Evolutionary conservation across 2,888 invertebrate genomes (phyloP).

Genomic region (Leptopterna dolabrata): DNA sequence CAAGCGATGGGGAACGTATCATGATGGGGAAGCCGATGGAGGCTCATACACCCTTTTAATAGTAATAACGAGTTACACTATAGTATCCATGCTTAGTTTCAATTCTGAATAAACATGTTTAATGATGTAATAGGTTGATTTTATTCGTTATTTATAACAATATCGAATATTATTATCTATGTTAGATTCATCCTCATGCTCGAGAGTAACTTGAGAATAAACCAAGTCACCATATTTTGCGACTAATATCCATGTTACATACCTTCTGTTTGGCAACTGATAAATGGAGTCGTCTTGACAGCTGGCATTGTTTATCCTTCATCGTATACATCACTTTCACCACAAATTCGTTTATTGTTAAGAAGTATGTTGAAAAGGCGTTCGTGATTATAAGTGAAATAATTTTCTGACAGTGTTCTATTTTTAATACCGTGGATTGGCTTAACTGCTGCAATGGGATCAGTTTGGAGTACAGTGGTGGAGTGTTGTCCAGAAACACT

Average conservation of each 20-base stretch:
- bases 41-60: no score
- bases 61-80: no score
- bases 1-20: no score
- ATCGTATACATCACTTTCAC: neutral
- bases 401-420: neutral
- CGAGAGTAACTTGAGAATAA: no score
- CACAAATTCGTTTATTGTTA: neutral
- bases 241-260: neutral
- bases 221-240: no score
- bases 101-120: no score
- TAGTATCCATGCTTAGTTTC: no score
- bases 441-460: slow-evolving; percentile 46
- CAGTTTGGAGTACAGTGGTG: slow-evolving; percentile 49
- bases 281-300: neutral
- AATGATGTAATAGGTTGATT: no score
- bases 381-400: neutral
- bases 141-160: no score
- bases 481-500: slow-evolving; percentile 57
- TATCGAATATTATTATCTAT: no score
- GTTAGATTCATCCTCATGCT: no score
- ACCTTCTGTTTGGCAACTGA: neutral
- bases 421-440: neutral
- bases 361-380: neutral
- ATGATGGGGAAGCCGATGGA: no score
- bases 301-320: neutral